Conservation (phyloP, 2,888 invertebrate species). For the Tipula confusa region DNA sequence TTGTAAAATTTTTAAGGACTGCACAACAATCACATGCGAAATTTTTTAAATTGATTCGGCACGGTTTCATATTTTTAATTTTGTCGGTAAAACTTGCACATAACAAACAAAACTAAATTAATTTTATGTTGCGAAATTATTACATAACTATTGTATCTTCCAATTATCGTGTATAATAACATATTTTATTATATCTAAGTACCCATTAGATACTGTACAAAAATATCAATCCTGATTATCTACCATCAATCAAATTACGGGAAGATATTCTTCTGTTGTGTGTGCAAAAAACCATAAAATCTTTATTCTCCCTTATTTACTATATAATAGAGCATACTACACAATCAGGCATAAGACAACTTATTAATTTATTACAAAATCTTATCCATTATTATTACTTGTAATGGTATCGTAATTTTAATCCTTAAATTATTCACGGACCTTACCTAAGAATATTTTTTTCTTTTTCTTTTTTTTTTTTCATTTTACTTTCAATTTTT, state of each 20-base stretch:
- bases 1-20: background rate
- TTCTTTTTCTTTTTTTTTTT: no score
- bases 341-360: background rate
- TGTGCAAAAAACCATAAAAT: constrained; percentile 3
- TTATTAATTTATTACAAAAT: constrained; percentile 16
- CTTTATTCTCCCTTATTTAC: background rate
- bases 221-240: background rate
- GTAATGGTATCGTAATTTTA: constrained; percentile 5
- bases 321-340: no score
- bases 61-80: background rate
- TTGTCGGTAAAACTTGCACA: background rate
- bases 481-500: constrained; percentile 6
- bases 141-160: background rate
- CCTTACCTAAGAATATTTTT: background rate
- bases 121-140: background rate
- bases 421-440: constrained; percentile 25
- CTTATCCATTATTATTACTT: background rate
- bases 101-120: background rate
- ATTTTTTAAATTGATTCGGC: background rate
- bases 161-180: background rate
- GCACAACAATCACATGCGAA: background rate
- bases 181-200: background rate
- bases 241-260: background rate
- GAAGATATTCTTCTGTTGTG: background rate
- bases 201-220: background rate